A percentile compares a stretch with the other conserved stretches of the same genome.
Evolutionary conservation across 1,140 invertebrate species (phyloP).

Genomic region (Euglossa dilemma): DNA sequence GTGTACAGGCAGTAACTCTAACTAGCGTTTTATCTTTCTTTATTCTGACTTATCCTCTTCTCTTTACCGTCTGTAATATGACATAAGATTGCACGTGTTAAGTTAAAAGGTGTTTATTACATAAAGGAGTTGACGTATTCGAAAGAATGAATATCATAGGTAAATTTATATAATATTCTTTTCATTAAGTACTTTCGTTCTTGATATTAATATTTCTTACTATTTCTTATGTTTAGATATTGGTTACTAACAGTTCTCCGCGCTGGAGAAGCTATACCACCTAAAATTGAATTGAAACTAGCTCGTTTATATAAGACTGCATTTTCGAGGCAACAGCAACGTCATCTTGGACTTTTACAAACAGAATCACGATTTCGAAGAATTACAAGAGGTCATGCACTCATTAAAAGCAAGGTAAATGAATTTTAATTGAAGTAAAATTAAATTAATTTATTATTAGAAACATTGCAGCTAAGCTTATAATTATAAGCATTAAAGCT

Average conservation of each 20-base stretch:
- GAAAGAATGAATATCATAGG: no score
- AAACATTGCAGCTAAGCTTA: no score
- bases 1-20: no score
- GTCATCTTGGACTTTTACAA: constrained; percentile 75
- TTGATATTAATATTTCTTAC: background rate
- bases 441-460: background rate
- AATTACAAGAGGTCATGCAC: constrained; percentile 42
- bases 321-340: constrained; percentile 81
- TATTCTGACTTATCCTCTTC: no score
- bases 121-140: no score
- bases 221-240: constrained; percentile 81
- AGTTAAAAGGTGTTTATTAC: no score
- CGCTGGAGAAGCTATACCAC: constrained; percentile 75
- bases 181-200: background rate
- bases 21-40: no score
- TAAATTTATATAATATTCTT: background rate
- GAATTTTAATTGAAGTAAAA: background rate
- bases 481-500: no score
- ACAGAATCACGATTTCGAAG: constrained; percentile 67
- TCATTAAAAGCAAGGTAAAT: constrained; percentile 41
- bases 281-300: constrained; percentile 80
- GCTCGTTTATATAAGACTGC: constrained; percentile 82
- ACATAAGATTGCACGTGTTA: no score
- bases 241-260: constrained; percentile 91
- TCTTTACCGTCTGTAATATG: no score